Percentiles rank a stretch among this genome's conserved stretches.
phyloP scores from a whole-genome alignment of 2,888 invertebrate species.

The Cyrtodaria siliqua region DNA sequence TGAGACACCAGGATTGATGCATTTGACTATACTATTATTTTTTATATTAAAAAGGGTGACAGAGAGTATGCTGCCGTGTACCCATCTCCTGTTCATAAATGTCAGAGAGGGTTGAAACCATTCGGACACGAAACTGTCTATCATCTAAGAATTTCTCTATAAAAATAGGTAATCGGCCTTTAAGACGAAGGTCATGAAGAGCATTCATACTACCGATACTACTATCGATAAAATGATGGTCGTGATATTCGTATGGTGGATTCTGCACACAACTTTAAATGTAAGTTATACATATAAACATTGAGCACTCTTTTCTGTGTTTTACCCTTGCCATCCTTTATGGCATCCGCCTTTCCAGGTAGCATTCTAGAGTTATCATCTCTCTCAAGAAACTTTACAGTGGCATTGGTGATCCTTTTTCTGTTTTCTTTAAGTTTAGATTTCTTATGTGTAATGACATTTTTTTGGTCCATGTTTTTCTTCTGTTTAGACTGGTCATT shows the following conservation, averaged over 20 bases:
- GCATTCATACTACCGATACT: no score
- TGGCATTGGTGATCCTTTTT: slow-evolving; percentile 11
- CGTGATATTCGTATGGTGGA: slow-evolving; percentile 23
- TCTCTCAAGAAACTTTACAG: slow-evolving; percentile 38
- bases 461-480: not conserved
- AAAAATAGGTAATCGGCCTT: no score
- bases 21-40: no score
- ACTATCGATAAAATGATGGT: slow-evolving; percentile 32
- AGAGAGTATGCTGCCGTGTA: no score
- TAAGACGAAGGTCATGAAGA: no score
- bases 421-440: not conserved
- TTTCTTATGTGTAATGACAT: not conserved
- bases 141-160: no score
- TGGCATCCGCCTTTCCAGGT: slow-evolving; percentile 46
- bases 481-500: slow-evolving; percentile 2
- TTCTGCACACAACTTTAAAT: slow-evolving; percentile 41
- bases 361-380: slow-evolving; percentile 42
- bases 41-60: no score
- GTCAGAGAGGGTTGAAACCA: no score
- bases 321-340: slow-evolving; percentile 34
- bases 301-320: slow-evolving; percentile 43
- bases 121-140: no score
- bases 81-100: no score
- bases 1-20: no score
- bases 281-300: slow-evolving; percentile 49